Evolutionary conservation across 2,113 vertebrate genomes (phyloP).

Genomic region (Dissostichus mawsoni): DNA sequence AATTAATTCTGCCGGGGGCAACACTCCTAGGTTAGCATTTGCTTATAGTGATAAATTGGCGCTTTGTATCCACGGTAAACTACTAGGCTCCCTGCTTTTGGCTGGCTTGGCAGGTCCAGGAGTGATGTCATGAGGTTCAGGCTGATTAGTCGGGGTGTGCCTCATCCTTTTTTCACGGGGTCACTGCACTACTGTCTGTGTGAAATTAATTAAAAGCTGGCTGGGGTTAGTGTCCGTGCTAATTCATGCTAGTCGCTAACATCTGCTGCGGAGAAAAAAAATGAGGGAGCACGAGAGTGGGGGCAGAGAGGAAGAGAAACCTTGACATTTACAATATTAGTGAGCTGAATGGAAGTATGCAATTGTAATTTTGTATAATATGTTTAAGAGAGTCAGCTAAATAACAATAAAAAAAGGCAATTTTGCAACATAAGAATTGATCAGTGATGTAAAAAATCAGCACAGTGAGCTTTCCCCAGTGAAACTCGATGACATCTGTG

Average conservation of each 20-base stretch:
- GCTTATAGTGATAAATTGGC: conserved; percentile 87
- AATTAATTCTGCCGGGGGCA: conserved; percentile 86
- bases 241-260: conserved; percentile 59
- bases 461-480: neutral
- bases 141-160: conserved; percentile 79
- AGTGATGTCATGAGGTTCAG: conserved; percentile 77
- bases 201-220: conserved; percentile 84
- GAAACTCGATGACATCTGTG: conserved; percentile 1
- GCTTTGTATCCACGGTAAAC: conserved; percentile 83
- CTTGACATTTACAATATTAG: neutral
- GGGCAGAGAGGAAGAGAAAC: conserved; percentile 21
- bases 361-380: neutral
- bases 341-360: neutral
- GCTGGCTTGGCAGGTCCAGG: conserved; percentile 69
- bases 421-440: neutral
- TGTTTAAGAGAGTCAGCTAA: neutral
- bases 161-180: conserved; percentile 77
- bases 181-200: conserved; percentile 74
- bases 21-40: conserved; percentile 85
- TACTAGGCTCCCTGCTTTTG: conserved; percentile 71
- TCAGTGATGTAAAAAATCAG: neutral
- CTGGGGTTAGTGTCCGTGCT: conserved; percentile 67
- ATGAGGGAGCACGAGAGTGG: conserved; percentile 8
- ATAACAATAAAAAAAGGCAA: neutral
- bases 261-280: conserved; percentile 55